Percentiles rank a stretch among this genome's conserved stretches.
phyloP scores from a whole-genome alignment of 2,797 vertebrate species.

The Centroberyx gerrardi region DNA sequence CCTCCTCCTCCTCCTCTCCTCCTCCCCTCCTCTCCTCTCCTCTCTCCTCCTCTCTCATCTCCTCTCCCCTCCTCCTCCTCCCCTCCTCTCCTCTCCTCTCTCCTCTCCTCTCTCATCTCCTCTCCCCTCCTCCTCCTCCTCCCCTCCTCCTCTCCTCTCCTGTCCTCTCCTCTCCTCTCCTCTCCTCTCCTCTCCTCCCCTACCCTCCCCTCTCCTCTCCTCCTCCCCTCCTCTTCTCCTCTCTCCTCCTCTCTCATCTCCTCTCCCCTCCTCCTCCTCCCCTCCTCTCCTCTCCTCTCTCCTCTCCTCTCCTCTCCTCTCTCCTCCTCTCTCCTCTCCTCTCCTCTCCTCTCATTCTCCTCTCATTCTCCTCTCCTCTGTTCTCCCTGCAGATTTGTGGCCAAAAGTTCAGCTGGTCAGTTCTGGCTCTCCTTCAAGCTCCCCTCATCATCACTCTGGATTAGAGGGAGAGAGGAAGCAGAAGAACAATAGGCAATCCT shows the following conservation, averaged over 20 bases:
- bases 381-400: slow-evolving; percentile 24
- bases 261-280: too few relatives aligned
- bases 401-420: slow-evolving; percentile 57
- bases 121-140: too few relatives aligned
- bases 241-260: slow-evolving; percentile 26
- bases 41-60: background rate
- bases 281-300: background rate
- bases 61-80: too few relatives aligned
- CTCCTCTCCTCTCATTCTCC: background rate
- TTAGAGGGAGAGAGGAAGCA: slow-evolving; percentile 37
- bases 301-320: background rate
- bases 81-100: background rate
- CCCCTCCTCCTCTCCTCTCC: slow-evolving; percentile 20
- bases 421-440: slow-evolving; percentile 57
- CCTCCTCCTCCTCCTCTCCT: too few relatives aligned
- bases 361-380: background rate
- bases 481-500: slow-evolving; percentile 27
- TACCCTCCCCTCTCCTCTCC: background rate
- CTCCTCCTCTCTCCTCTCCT: slow-evolving; percentile 5
- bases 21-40: too few relatives aligned
- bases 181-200: slow-evolving; percentile 4
- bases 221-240: background rate
- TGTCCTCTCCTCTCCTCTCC: background rate
- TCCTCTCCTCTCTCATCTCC: background rate
- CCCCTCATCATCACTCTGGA: slow-evolving; percentile 49